phyloP scores from a whole-genome alignment of 2,888 invertebrate species.

The Boloria euphrosyne region DNA sequence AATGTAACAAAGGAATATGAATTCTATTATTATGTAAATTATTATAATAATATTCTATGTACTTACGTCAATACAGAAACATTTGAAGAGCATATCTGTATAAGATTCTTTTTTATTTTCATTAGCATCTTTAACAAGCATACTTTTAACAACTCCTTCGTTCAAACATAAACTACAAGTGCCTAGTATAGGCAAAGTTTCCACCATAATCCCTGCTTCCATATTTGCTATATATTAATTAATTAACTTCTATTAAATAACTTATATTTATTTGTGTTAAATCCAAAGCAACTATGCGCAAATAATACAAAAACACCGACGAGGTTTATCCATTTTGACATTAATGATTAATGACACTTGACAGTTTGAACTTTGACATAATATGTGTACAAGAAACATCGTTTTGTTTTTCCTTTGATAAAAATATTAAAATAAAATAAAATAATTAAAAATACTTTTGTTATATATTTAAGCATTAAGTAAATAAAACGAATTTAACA shows the following conservation, averaged over 20 bases:
- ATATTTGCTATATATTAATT: conserved; percentile 29
- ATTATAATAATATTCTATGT: conserved; percentile 16
- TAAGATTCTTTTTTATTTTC: conserved; percentile 58
- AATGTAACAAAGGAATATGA: not conserved
- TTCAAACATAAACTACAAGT: conserved; percentile 70
- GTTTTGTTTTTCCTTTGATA: not conserved
- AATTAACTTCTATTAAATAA: conserved; percentile 2
- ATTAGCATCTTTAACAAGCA: conserved; percentile 57
- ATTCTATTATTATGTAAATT: not conserved
- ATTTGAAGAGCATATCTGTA: conserved; percentile 65
- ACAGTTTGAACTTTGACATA: conserved; percentile 10
- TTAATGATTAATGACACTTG: conserved; percentile 3
- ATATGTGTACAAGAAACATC: conserved; percentile 10
- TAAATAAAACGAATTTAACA: no score
- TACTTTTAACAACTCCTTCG: conserved; percentile 70
- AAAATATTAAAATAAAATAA: no score
- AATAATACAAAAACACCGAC: conserved; percentile 21
- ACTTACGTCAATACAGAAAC: conserved; percentile 74
- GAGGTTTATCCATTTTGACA: conserved; percentile 13
- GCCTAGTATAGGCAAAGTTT: conserved; percentile 65
- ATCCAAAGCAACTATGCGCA: conserved; percentile 6
- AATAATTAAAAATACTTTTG: no score
- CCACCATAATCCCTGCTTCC: conserved; percentile 64
- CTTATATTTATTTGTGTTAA: conserved; percentile 11
- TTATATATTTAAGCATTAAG: no score